Conservation (phyloP, 2,888 invertebrate species). For the Nasonovia ribisnigri region DNA sequence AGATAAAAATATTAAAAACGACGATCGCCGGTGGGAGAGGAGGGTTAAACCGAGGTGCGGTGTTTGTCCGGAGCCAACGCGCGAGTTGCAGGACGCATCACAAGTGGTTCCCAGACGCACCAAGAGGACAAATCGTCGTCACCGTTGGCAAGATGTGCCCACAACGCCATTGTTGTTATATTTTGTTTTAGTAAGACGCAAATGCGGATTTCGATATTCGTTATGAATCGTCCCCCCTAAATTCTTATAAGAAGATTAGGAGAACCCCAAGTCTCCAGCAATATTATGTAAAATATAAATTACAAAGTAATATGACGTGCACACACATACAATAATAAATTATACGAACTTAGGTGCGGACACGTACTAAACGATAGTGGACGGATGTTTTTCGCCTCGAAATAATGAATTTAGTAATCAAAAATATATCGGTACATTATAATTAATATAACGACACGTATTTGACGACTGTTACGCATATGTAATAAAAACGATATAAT, state of each 20-base stretch:
- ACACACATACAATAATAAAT: background rate
- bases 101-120: slow-evolving; percentile 54
- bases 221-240: background rate
- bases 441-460: background rate
- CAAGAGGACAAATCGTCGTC: background rate
- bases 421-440: background rate
- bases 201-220: background rate
- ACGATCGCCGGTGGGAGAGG: background rate
- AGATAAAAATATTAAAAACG: background rate
- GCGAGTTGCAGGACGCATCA: slow-evolving; percentile 4
- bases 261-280: background rate
- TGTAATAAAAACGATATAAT: background rate
- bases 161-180: background rate
- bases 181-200: slow-evolving; percentile 9
- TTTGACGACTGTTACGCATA: background rate
- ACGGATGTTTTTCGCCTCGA: background rate
- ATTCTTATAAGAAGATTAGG: background rate
- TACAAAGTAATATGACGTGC: background rate
- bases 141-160: background rate
- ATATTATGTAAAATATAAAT: background rate
- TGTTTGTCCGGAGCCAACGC: slow-evolving; percentile 23
- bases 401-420: background rate
- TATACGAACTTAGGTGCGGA: no score
- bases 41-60: slow-evolving; percentile 14
- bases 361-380: background rate